A percentile compares a stretch with the other conserved stretches of the same genome.
Evolutionary conservation across 2,888 invertebrate genomes (phyloP).

Genomic region (Diogma glabrata): DNA sequence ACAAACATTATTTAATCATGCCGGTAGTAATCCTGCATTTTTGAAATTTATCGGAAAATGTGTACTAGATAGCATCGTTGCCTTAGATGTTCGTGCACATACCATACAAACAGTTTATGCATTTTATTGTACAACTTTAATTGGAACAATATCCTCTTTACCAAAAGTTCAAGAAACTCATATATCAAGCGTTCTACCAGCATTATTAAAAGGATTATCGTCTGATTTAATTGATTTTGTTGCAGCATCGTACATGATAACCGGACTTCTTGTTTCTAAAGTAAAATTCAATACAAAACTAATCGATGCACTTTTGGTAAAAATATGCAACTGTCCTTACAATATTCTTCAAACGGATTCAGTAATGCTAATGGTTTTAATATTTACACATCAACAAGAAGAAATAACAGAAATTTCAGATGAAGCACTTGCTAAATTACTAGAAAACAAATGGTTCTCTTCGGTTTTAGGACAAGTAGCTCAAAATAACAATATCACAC

Average conservation of each 20-base stretch:
- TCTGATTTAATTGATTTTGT: constrained; percentile 58
- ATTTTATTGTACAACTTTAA: constrained; percentile 65
- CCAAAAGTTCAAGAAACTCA: constrained; percentile 48
- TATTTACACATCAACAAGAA: constrained; percentile 53
- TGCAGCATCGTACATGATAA: constrained; percentile 61
- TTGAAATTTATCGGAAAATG: constrained; percentile 50
- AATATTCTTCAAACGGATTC: constrained; percentile 49
- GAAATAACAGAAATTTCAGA: constrained; percentile 40
- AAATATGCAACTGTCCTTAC: constrained; percentile 41
- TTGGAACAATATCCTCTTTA: constrained; percentile 54
- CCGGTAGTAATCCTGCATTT: constrained; percentile 49
- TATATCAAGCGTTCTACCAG: constrained; percentile 55
- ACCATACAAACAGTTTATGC: constrained; percentile 60
- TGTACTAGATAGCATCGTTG: constrained; percentile 45
- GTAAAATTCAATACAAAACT: constrained; percentile 44
- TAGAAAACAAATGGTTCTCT: constrained; percentile 38
- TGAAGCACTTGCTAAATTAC: constrained; percentile 41
- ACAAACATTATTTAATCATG: constrained; percentile 58
- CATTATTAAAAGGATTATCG: constrained; percentile 56
- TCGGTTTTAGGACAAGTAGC: constrained; percentile 42
- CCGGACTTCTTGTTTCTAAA: constrained; percentile 56
- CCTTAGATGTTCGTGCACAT: constrained; percentile 45
- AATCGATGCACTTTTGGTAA: constrained; percentile 48
- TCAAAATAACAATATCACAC: constrained; percentile 42
- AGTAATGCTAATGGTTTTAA: constrained; percentile 50